A percentile compares a stretch with the other conserved stretches of the same genome.
phyloP scores from a whole-genome alignment of 2,797 vertebrate genomes.

The Calcarius lapponicus region DNA sequence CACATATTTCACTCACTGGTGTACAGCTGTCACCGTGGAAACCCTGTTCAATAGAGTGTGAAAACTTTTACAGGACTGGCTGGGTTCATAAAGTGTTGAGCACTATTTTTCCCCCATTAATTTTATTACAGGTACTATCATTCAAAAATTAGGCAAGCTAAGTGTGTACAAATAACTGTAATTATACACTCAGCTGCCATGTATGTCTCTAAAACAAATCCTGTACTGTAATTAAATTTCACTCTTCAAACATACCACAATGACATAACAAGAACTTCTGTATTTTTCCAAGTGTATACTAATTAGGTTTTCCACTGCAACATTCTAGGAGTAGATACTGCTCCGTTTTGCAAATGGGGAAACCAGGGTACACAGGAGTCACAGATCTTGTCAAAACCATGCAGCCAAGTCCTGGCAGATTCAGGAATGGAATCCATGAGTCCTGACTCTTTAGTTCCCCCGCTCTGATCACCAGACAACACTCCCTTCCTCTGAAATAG shows the following conservation, averaged over 20 bases:
- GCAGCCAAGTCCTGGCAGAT: conserved; percentile 20
- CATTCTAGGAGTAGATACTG: background rate
- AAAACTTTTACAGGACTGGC: conserved; percentile 45
- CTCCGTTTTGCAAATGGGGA: background rate
- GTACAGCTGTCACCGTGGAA: background rate
- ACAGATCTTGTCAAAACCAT: conserved; percentile 13
- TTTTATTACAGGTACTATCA: conserved; percentile 6
- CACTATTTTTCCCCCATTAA: conserved; percentile 11
- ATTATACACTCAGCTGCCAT: background rate
- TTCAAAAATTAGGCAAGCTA: conserved; percentile 25
- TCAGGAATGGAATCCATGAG: conserved; percentile 43
- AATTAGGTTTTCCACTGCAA: conserved; percentile 29
- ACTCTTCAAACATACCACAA: background rate
- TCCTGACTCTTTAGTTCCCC: conserved; percentile 40
- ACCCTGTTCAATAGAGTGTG: conserved; percentile 28
- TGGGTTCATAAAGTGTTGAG: background rate
- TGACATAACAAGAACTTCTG: background rate
- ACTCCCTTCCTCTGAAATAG: conserved; percentile 64
- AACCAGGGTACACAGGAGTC: background rate
- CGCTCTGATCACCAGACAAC: conserved; percentile 57
- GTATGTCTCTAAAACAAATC: background rate
- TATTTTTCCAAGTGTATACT: conserved; percentile 3
- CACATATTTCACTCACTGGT: background rate
- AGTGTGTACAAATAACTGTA: conserved; percentile 5
- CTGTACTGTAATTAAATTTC: background rate